phyloP scores from a whole-genome alignment of 2,888 invertebrate genomes.

The Leucophora obtusa region DNA sequence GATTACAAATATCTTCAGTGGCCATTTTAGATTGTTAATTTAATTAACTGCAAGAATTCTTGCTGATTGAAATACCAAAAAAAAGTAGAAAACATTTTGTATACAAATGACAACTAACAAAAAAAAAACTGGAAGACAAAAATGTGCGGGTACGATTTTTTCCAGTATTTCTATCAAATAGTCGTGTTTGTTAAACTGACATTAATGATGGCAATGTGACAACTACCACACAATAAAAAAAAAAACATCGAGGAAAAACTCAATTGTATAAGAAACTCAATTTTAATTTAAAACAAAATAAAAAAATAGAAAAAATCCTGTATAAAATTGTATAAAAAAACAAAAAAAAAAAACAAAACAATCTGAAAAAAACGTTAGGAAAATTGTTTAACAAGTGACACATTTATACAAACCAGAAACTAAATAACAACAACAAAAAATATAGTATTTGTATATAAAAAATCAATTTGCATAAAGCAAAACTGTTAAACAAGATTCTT shows the following conservation, averaged over 20 bases:
- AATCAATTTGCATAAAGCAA: constrained; percentile 63
- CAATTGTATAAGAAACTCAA: constrained; percentile 17
- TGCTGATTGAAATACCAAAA: background rate
- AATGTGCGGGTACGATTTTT: constrained; percentile 53
- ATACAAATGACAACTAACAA: background rate
- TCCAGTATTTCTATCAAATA: constrained; percentile 39
- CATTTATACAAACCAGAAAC: constrained; percentile 52
- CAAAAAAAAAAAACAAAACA: constrained; percentile 21
- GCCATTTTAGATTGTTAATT: constrained; percentile 42
- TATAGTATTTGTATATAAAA: constrained; percentile 9
- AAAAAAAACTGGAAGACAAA: constrained; percentile 6
- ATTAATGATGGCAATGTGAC: constrained; percentile 63
- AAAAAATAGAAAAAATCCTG: constrained; percentile 41
- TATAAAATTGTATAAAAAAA: constrained; percentile 43
- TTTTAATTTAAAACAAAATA: background rate
- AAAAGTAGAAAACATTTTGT: background rate
- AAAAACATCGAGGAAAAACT: constrained; percentile 12
- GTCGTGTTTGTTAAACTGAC: constrained; percentile 60
- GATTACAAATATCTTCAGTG: constrained; percentile 13
- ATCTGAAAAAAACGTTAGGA: constrained; percentile 49
- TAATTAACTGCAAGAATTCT: constrained; percentile 50
- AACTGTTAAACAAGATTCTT: constrained; percentile 59
- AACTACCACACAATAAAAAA: constrained; percentile 58
- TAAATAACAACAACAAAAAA: constrained; percentile 7
- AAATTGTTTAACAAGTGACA: constrained; percentile 66